Evolutionary conservation across 2,888 invertebrate genomes (phyloP).

Genomic region (Brachycybe producta): DNA sequence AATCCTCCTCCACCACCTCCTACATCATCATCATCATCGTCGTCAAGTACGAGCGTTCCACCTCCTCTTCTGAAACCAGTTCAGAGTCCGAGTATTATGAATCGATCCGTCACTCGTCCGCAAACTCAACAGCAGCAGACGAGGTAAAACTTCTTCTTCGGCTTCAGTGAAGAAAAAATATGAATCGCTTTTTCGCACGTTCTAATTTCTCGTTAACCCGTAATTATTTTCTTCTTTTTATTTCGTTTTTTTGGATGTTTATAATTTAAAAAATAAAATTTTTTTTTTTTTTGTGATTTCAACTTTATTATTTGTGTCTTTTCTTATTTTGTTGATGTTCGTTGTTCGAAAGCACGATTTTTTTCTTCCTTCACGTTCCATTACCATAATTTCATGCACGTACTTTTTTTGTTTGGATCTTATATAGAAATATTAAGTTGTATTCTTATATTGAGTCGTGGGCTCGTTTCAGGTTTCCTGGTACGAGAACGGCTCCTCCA

Average conservation of each 20-base stretch:
- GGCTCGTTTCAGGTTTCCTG: constrained; percentile 4
- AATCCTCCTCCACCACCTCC: not conserved
- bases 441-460: not conserved
- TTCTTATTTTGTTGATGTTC: not conserved
- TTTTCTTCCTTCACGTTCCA: not conserved
- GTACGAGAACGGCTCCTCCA: constrained; percentile 11
- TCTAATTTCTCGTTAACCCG: not conserved
- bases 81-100: constrained; percentile 17
- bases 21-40: not conserved
- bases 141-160: constrained; percentile 6
- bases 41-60: constrained; percentile 14
- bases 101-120: constrained; percentile 11
- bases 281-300: too few species aligned
- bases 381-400: not conserved
- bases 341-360: not conserved
- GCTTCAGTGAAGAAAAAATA: not conserved
- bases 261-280: not conserved
- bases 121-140: constrained; percentile 18
- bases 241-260: not conserved
- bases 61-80: constrained; percentile 19
- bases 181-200: not conserved
- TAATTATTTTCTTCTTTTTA: not conserved
- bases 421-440: not conserved
- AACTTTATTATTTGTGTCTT: not conserved
- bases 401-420: not conserved